phyloP scores from a whole-genome alignment of 2,113 vertebrate genomes.

The Amphiprion percula region DNA sequence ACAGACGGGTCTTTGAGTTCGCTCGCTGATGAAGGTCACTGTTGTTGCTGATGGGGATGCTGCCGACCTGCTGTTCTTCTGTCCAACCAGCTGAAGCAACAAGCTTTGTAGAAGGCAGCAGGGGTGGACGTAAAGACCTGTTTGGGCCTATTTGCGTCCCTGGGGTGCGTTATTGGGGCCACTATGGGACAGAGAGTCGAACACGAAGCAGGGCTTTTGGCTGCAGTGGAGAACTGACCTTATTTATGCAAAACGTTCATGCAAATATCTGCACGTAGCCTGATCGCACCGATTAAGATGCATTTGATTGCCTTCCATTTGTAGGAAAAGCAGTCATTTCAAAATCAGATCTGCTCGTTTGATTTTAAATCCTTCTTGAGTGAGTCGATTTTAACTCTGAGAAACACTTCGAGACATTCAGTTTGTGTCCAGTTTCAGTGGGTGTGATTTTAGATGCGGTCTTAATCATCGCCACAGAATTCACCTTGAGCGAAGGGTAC shows the following conservation, averaged over 20 bases:
- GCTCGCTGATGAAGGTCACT: constrained; percentile 35
- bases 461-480: neutral
- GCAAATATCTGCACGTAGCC: neutral
- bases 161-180: constrained; percentile 30
- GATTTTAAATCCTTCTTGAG: neutral
- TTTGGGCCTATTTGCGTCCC: constrained; percentile 14
- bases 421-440: too few species aligned
- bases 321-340: neutral
- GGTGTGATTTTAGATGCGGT: neutral
- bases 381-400: too few species aligned
- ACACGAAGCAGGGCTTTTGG: constrained; percentile 7
- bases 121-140: constrained; percentile 20
- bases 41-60: constrained; percentile 17
- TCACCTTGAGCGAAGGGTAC: neutral
- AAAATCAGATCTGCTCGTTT: neutral
- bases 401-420: neutral
- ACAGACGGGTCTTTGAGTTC: constrained; percentile 42
- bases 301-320: neutral
- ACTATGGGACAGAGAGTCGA: constrained; percentile 41
- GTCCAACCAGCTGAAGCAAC: constrained; percentile 73
- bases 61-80: constrained; percentile 48
- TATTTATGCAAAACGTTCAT: constrained; percentile 22
- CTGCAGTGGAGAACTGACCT: constrained; percentile 2
- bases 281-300: neutral
- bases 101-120: constrained; percentile 31